Evolutionary conservation across 2,888 invertebrate species (phyloP), one percentile per base, ranked within the genome.

Genomic region (Xylota segnis): DNA sequence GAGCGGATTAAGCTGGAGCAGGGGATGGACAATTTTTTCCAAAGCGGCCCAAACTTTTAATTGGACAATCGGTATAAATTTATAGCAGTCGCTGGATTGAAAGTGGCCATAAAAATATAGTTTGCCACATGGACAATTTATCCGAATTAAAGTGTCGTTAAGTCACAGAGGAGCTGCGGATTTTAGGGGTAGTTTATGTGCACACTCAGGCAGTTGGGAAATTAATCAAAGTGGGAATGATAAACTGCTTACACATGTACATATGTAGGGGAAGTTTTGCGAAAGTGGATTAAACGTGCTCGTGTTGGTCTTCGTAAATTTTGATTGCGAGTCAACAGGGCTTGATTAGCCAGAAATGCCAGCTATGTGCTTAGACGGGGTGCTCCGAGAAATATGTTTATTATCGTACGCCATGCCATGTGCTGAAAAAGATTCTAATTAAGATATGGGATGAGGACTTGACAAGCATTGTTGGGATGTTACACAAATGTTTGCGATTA

Each of bases 51-150:
- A 61, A 78, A 71, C 56, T 78, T 78, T 78, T 78, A 71, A 71
- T 71, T 71, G 78, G 78, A 71, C 71, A 78, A 71, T 71, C 56
- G 68, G 77, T 61, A 70, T 70, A 68, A 77, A 77, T 77, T 77
- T 70, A 77, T 77, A 18, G 66, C 50, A 27, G 68, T 27, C 27
- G 45, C 52, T 52, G 72, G 40, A 72, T 61, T 50, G 61, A 70
- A 77, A 77, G 77, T 68, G 76, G 10, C 59, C 70, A 70, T 77
- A 68, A 77, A 77, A 70, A 70, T 54, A 59, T 63, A 70, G 77
- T 77, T 70, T 45, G 70, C 65, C 71, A 50, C 71, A 63, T 78
- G 61, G 71, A 58, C 78, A 71, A 78, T 78, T 78, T 71, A 71
- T 70, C 77, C 70, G 68, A 70, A 70, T 77, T 77, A 70, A 77